Evolutionary conservation across 2,888 invertebrate genomes (phyloP), one percentile per base, ranked within the genome.

Genomic region (Neoascia interrupta): DNA sequence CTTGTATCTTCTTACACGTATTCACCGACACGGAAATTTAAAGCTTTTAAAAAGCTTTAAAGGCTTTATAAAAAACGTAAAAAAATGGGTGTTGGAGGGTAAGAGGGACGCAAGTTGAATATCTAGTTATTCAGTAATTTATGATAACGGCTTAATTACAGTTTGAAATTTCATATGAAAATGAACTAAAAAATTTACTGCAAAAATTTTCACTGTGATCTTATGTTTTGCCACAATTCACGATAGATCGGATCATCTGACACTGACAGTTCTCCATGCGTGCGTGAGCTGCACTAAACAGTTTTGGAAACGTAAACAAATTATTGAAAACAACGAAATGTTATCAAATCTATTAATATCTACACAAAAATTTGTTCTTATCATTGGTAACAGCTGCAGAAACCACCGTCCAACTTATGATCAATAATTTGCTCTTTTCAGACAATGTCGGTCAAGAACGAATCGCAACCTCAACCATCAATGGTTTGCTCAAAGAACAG

Each of bases 381-480:
- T 88, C 63, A 84, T 88, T 76, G 88, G 88, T 88, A 82, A 85
- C 81, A 60, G 0, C 6, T 5, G 4, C 26, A 26, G 4, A 26
- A 26, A 26, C 4, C 8, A 5, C 26, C 26, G 0, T 21, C 21
- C 0, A 5, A 23, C 15, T 2, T 1, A 31, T 19, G 5, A 16
- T 39, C 1, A n/a, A 45, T 21, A 3, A 37, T 49, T 19, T 28
- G 58, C 8, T 11, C 0, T 13, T 68, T 82, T 3, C 39, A 88
- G 88, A 88, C 82, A 84, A 87, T 76, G 76, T 85, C 11, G 86
- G 86, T 41, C 84, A 86, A 54, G 89, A 88, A 63, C 83, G 84
- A 79, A 83, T 86, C 49, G 85, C 87, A 41, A 64, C 83, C 11
- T 84, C 83, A 81, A 85, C 87, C 54, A 81, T 88, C 74, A 74